A percentile compares a stretch with the other conserved stretches of the same genome.
Conservation (phyloP, 1,140 invertebrate species). For the Hormaphis cornu region DNA sequence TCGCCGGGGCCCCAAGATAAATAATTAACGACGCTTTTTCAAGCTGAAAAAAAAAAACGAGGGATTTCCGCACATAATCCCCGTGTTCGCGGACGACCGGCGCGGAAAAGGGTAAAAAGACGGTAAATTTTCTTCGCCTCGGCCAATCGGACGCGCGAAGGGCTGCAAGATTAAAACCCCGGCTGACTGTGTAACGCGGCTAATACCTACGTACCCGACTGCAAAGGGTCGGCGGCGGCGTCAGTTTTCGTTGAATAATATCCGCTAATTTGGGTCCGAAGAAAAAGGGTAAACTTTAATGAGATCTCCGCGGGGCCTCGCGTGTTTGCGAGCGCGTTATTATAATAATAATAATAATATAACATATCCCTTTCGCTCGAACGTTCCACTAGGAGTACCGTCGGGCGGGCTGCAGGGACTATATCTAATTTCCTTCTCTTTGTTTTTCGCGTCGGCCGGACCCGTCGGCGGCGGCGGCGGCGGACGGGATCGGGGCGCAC, state of each 20-base stretch:
- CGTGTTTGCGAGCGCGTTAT: constrained; percentile 5
- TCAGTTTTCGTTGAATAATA: constrained; percentile 32
- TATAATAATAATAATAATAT: too few species aligned
- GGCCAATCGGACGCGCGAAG: background rate
- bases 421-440: constrained; percentile 32
- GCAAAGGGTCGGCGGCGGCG: background rate
- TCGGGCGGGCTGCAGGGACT: background rate
- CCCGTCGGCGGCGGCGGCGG: background rate
- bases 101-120: constrained; percentile 20
- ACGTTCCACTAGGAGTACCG: background rate
- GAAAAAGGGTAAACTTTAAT: constrained; percentile 33
- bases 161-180: constrained; percentile 20
- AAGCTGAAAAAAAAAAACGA: constrained; percentile 31
- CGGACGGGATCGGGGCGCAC: too few species aligned
- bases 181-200: background rate
- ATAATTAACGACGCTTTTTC: constrained; percentile 31
- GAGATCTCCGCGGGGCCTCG: constrained; percentile 25
- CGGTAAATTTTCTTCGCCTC: constrained; percentile 21
- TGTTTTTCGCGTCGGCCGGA: constrained; percentile 18
- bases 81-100: background rate
- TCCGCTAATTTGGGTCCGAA: constrained; percentile 32
- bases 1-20: constrained; percentile 22
- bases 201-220: too few species aligned
- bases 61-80: constrained; percentile 32
- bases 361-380: constrained; percentile 11